These are phyloP conservation scores for Narcine bancroftii DNA, from an alignment of 2,113 vertebrate species.

Conservation along the genomic window DNA sequence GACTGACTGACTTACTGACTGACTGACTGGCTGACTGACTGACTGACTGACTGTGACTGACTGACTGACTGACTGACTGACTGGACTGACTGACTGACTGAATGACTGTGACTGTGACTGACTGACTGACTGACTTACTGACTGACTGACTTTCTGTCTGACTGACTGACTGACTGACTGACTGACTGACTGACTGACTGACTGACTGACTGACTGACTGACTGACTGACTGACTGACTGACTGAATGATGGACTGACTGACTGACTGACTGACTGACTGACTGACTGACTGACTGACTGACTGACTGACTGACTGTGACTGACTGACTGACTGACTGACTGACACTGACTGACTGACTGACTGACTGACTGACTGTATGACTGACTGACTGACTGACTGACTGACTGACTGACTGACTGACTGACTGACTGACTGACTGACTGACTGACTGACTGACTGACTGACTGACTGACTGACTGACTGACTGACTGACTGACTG, in stretches of 20 bases:
- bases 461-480: conserved; percentile 18
- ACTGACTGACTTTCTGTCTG: too few species aligned
- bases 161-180: conserved; percentile 9
- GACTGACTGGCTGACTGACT: too few species aligned
- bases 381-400: conserved; percentile 33
- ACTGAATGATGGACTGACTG: too few species aligned
- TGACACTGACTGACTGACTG: not conserved
- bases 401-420: conserved; percentile 29
- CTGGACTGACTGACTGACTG: conserved; percentile 30
- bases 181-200: too few species aligned
- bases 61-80: conserved; percentile 10
- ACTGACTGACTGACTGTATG: conserved; percentile 20
- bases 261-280: conserved; percentile 13
- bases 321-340: conserved; percentile 12
- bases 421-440: conserved; percentile 29
- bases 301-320: conserved; percentile 34
- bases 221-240: too few species aligned
- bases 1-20: conserved; percentile 26
- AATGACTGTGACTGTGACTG: conserved; percentile 36
- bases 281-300: conserved; percentile 32
- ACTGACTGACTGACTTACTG: conserved; percentile 19
- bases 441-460: conserved; percentile 30
- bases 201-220: too few species aligned
- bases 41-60: too few species aligned
- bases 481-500: conserved; percentile 16